Evolutionary conservation across 2,888 invertebrate species (phyloP).

Genomic region (Poecilobothrus nobilitatus): DNA sequence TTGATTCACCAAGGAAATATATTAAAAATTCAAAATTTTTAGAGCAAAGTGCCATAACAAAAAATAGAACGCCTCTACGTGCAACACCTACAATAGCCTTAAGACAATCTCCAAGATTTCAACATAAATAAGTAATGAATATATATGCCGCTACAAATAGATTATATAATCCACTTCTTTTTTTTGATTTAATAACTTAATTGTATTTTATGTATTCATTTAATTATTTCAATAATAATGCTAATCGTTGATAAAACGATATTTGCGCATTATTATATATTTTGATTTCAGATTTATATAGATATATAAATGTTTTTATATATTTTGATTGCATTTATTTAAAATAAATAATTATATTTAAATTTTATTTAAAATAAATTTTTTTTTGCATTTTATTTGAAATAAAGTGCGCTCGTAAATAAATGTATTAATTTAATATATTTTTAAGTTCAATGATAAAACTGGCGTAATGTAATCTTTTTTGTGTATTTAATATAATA

Average conservation of each 20-base stretch:
- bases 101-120: constrained; percentile 15
- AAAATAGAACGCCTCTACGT: constrained; percentile 11
- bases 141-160: not conserved
- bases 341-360: no score
- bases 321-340: no score
- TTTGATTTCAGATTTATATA: not conserved
- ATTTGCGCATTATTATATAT: no score
- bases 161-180: not conserved
- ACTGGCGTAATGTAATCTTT: no score
- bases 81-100: constrained; percentile 12
- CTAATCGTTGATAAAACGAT: no score
- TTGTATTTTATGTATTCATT: no score
- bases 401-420: not conserved
- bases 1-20: constrained; percentile 16
- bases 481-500: no score
- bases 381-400: not conserved
- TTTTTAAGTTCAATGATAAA: no score
- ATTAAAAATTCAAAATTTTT: constrained; percentile 12
- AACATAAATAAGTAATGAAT: constrained; percentile 11
- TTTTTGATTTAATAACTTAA: no score
- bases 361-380: no score
- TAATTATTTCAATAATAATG: no score
- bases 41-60: constrained; percentile 5
- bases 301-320: not conserved
- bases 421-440: no score